Evolutionary conservation across 2,113 vertebrate species (phyloP), one percentile per base, ranked within the genome.

Genomic region (Ochotona princeps): DNA sequence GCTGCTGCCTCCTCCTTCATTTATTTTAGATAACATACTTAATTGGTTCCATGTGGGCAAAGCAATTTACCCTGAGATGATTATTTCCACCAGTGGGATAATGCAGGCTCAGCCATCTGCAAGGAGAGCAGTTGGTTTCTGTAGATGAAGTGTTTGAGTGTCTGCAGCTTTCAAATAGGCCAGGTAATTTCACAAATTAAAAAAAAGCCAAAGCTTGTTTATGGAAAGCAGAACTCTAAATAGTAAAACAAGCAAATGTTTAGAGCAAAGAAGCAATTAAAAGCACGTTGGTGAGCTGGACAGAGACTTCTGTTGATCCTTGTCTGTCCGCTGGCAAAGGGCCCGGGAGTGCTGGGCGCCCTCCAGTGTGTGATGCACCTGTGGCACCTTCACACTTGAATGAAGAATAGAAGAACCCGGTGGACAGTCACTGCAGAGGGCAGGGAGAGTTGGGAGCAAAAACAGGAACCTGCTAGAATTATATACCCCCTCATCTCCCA

Each of bases 11-110:
- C 89, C 83, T 90, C 91, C 91, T 94, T 91, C 94, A 94, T 96
- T 96, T 97, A 94, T 97, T 96, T 96, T 97, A 95, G 95, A 94
- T 96, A 96, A 95, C 87, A 81, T 90, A 87, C 89, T 91, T 97
- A 96, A 97, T 97, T 96, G 94, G 93, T 96, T 96, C 94, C 96
- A 97, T 96, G 91, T 94, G 94, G 92, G 89, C 93, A 91, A 95
- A 95, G 87, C 90, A 94, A 90, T 96, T 97, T 96, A 88, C 89
- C 93, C 89, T 82, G 92, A 94, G 95, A 96, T 95, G 94, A 96
- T 96, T 94, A 96, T 96, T 96, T 96, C 91, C 2, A 1, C 84
- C 87, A 74, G 73, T 87, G 91, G 76, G 90, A 91, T 63, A 54
- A 57, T 72, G 38, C 73, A 67, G 76, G 74, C 92, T 94, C 73